Percentiles rank a stretch among this genome's conserved stretches.
These are phyloP conservation scores for Eleginops maclovinus DNA, from an alignment of 2,113 vertebrate species.

Conservation along the genomic window DNA sequence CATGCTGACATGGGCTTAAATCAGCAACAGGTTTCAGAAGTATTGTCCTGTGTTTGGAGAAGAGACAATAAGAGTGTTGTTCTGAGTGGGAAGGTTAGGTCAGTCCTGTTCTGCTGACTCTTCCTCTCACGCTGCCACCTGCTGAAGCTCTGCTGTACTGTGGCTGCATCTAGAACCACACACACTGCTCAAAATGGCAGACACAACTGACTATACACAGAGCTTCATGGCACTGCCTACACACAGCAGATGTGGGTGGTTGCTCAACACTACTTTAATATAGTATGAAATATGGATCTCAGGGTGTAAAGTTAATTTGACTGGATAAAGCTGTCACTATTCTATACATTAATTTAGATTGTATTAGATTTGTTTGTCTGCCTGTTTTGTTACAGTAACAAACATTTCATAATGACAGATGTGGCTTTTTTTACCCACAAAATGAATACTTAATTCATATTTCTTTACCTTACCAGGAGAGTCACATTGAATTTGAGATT, in stretches of 20 bases:
- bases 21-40: slow-evolving; percentile 19
- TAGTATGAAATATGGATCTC: background rate
- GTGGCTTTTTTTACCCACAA: background rate
- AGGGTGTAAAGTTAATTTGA: slow-evolving; percentile 28
- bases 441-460: too few species aligned
- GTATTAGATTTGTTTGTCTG: background rate
- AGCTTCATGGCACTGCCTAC: slow-evolving; percentile 56
- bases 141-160: slow-evolving; percentile 68
- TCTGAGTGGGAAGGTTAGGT: slow-evolving; percentile 28
- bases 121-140: slow-evolving; percentile 73
- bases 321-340: background rate
- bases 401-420: slow-evolving; percentile 1
- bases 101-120: slow-evolving; percentile 40
- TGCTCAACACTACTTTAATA: slow-evolving; percentile 46
- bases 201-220: slow-evolving; percentile 36
- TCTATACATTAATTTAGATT: background rate
- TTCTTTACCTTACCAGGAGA: too few species aligned
- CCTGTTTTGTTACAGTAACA: background rate
- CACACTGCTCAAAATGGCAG: slow-evolving; percentile 75
- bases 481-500: too few species aligned
- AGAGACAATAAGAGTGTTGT: slow-evolving; percentile 34
- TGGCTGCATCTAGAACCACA: slow-evolving; percentile 40
- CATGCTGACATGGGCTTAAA: background rate
- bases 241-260: slow-evolving; percentile 58
- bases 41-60: slow-evolving; percentile 10